Evolutionary conservation across 2,888 invertebrate species (phyloP).

Genomic region (Empis stercorea): DNA sequence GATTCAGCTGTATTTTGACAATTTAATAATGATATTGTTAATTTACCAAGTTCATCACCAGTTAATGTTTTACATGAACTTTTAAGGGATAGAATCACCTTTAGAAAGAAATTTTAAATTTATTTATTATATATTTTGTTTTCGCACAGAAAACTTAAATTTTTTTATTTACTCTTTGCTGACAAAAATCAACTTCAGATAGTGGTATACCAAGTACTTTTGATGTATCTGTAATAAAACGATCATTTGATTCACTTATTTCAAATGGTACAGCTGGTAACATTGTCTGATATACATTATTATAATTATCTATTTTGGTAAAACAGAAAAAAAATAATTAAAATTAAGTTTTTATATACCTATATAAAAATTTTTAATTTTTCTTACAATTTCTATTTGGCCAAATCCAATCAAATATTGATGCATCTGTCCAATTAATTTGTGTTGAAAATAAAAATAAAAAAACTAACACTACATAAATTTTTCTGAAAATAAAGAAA

Average conservation of each 20-base stretch:
- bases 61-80: conserved; percentile 43
- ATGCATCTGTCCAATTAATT: neutral
- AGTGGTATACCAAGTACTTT: conserved; percentile 43
- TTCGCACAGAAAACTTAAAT: too few species aligned
- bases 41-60: conserved; percentile 51
- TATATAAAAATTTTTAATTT: neutral
- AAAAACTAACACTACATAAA: neutral
- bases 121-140: neutral
- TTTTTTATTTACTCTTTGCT: conserved; percentile 40
- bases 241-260: conserved; percentile 43
- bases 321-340: too few species aligned
- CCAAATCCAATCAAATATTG: neutral
- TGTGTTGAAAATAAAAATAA: neutral
- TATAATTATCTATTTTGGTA: too few species aligned
- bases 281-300: neutral
- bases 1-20: conserved; percentile 52
- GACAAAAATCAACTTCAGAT: conserved; percentile 47
- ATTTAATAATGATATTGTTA: conserved; percentile 52
- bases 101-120: conserved; percentile 13
- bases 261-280: conserved; percentile 38
- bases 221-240: conserved; percentile 48
- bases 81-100: conserved; percentile 48
- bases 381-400: conserved; percentile 1
- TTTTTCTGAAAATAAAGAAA: neutral
- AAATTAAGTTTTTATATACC: too few species aligned